phyloP scores from a whole-genome alignment of 2,888 invertebrate genomes.

The Maniola hyperantus region DNA sequence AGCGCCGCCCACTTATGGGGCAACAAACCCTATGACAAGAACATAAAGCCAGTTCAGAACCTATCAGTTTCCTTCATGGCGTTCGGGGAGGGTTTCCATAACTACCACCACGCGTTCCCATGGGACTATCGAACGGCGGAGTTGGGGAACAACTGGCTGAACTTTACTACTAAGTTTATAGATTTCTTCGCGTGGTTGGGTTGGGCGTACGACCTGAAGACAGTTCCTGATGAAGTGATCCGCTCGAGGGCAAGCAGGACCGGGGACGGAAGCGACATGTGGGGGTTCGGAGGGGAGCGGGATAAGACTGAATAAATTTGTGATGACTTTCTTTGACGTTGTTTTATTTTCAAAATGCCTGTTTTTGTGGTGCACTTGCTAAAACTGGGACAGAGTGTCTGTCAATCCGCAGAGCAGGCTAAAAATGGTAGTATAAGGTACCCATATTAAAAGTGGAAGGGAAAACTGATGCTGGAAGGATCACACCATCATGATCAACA shows the following conservation, averaged over 20 bases:
- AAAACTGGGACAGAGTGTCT: too few relatives aligned
- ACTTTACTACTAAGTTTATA: constrained; percentile 54
- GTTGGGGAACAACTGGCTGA: constrained; percentile 47
- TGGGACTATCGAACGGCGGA: constrained; percentile 59
- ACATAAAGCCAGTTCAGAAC: constrained; percentile 49
- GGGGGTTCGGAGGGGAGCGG: constrained; percentile 36
- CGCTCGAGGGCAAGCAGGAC: constrained; percentile 43
- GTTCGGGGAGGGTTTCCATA: constrained; percentile 55
- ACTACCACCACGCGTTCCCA: constrained; percentile 60
- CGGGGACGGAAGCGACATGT: constrained; percentile 50
- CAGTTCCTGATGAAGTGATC: constrained; percentile 45
- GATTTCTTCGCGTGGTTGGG: constrained; percentile 58
- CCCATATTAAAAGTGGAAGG: too few relatives aligned
- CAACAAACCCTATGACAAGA: constrained; percentile 69
- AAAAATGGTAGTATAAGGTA: too few relatives aligned
- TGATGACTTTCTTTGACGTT: neutral
- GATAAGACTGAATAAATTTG: constrained; percentile 12
- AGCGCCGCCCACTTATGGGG: constrained; percentile 83
- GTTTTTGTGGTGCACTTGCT: too few relatives aligned
- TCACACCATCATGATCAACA: too few relatives aligned
- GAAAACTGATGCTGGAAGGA: too few relatives aligned
- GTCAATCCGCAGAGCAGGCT: too few relatives aligned
- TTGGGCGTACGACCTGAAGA: constrained; percentile 60
- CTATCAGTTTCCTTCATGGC: constrained; percentile 45
- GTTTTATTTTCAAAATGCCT: neutral